Evolutionary conservation across 2,888 invertebrate species (phyloP), one percentile per base, ranked within the genome.

Genomic region (Mallateleia sp.): DNA sequence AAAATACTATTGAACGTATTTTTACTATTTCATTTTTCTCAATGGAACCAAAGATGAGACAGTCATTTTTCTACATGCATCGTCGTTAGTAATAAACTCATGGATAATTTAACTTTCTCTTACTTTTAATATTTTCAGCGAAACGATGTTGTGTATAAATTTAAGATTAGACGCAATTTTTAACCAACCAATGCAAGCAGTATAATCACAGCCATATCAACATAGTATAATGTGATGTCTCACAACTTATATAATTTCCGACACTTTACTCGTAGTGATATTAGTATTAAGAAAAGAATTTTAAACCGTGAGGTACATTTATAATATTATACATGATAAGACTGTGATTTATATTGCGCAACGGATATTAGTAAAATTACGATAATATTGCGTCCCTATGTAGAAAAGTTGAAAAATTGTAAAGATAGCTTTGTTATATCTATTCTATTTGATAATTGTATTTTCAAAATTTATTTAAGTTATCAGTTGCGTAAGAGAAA

Each of bases 41-140:
- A 60, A 60, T 85, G 84, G 62, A 94, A 93, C 93, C 94, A 91
- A 93, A 93, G 93, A 94, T 93, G 92, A 92, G 91, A 93, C 92
- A 93, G 92, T 94, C 94, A 94, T 94, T 95, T 95, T 95, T 94
- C 95, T 95, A 95, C 94, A 93, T 93, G 93, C 94, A 93, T 94
- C 93, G 92, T 94, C 93, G 93, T 94, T 92, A 92, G 89, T 78
- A 72, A 81, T 84, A 72, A 62, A 75, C 67, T 78, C 71, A 72
- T 66, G 47, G 67, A 50, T 83, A 74, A 82, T 83, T 87, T 79
- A 28, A 56, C 45, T 28, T 89, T 89, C 72, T 83, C 45, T 85
- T 72, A 75, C 32, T 75, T 75, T 79, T 14, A 69, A 79, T 79
- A 85, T 80, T 80, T 69, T 80, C 85, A 75, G 66, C 78, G 78